Evolutionary conservation across 2,888 invertebrate species (phyloP).

Genomic region (Agrotis ipsilon): DNA sequence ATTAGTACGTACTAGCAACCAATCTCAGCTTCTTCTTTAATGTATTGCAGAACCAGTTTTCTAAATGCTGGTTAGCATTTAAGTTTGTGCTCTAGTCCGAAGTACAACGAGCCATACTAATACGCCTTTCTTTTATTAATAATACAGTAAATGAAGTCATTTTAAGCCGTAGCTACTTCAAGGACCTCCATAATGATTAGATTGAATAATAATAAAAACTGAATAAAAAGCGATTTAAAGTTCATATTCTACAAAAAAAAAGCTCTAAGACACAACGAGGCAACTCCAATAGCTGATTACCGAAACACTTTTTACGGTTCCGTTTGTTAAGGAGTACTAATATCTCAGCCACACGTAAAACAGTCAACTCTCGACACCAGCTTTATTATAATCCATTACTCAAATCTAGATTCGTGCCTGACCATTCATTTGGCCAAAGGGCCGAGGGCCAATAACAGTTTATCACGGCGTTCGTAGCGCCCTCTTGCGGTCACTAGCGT

Average conservation of each 20-base stretch:
- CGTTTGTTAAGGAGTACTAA: constrained; percentile 3
- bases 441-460: constrained; percentile 74
- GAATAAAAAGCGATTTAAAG: neutral
- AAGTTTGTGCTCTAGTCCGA: too few species aligned
- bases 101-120: too few species aligned
- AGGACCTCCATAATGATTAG: neutral
- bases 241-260: too few species aligned
- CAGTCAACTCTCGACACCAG: constrained; percentile 37
- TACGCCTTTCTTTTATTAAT: too few species aligned
- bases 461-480: constrained; percentile 69
- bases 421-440: constrained; percentile 73
- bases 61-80: neutral
- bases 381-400: constrained; percentile 71
- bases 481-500: constrained; percentile 70
- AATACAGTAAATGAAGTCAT: neutral
- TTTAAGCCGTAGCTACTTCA: neutral
- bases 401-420: constrained; percentile 69
- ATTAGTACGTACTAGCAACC: neutral
- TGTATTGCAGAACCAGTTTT: too few species aligned
- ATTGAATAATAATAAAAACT: too few species aligned
- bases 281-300: too few species aligned
- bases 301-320: neutral
- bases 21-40: neutral
- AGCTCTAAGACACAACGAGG: too few species aligned
- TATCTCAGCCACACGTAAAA: constrained; percentile 18